Base-by-base conservation (phyloP, 2,888 invertebrate genomes). In the Fissipunctia ypsillon region DNA sequence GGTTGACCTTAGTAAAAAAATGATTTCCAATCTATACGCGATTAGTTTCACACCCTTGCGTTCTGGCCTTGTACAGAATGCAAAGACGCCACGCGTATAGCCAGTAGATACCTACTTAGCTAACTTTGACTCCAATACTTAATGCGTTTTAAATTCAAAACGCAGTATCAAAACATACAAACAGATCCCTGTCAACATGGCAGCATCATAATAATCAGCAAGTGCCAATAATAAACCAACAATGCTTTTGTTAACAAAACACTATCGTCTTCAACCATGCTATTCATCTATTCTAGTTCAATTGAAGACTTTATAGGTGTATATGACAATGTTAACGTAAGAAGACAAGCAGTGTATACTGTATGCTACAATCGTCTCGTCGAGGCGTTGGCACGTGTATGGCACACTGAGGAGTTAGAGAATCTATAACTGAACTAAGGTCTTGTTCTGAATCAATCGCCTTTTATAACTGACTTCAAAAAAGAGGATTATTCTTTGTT, bases 361-460 rank as follows among this genome's bases (percentile, higher is more conserved):
- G 12, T 35, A 48, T 19, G 6, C 0, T 61, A 45, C 25, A 31
- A 56, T 45, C 3, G 4, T 35, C 22, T 64, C 43, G n/a, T 19
- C 1, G 4, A 14, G 38, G 28, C 14, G n/a, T 16, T 12, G n/a
- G 31, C 80, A 82, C 80, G 78, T 80, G 73, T 73, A 69, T 76
- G 60, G 4, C 60, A 76, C 25, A 56, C 38, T 57, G 35, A 61
- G 57, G 12, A 54, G 48, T 25, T 38, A 38, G 6, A 38, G 19
- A 54, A 60, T 52, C 52, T 60, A 56, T 78, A 25, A 52, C 43
- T 77, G 64, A 60, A 82, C 50, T 80, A 73, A 82, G 61, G 80
- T 65, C 79, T 82, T 65, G 83, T 69, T 66, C 64, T 48, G 35
- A 41, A 82, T 52, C 64, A 73, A 61, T 48, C 31, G 45, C 9